phyloP scores from a whole-genome alignment of 1,140 invertebrate genomes.

The Drosophila malerkotliana region DNA sequence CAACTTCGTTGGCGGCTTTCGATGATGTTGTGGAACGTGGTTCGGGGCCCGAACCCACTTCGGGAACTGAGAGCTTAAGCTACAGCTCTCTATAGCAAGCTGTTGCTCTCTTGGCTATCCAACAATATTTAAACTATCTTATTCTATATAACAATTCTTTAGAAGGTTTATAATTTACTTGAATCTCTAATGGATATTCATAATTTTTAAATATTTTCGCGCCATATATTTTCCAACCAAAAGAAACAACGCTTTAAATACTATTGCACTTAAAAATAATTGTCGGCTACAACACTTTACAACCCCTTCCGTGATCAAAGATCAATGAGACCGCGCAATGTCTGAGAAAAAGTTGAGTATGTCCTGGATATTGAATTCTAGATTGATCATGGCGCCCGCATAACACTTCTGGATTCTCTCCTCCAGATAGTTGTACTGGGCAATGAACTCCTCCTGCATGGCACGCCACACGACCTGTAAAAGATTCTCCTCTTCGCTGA shows the following conservation, averaged over 20 bases:
- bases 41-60: too few species aligned
- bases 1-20: background rate
- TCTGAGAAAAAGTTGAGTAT: conserved; percentile 99
- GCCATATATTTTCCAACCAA: conserved; percentile 63
- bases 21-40: conserved; percentile 21
- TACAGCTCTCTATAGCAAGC: too few species aligned
- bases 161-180: conserved; percentile 11
- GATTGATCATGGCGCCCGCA: conserved; percentile 95
- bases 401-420: conserved; percentile 98
- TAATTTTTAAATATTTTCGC: conserved; percentile 53
- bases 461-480: conserved; percentile 98
- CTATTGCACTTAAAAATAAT: conserved; percentile 79
- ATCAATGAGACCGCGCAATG: conserved; percentile 95
- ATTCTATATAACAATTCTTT: too few species aligned
- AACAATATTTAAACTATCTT: too few species aligned
- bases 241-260: conserved; percentile 62
- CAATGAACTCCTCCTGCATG: conserved; percentile 99
- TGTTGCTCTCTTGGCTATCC: too few species aligned
- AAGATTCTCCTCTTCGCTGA: conserved; percentile 97
- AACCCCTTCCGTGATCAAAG: conserved; percentile 28
- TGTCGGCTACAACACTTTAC: conserved; percentile 2
- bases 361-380: conserved; percentile 98
- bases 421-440: conserved; percentile 97
- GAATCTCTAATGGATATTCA: too few species aligned
- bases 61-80: too few species aligned